Conservation (phyloP, 2,113 vertebrate genomes). For the Ramphastos sulfuratus region DNA sequence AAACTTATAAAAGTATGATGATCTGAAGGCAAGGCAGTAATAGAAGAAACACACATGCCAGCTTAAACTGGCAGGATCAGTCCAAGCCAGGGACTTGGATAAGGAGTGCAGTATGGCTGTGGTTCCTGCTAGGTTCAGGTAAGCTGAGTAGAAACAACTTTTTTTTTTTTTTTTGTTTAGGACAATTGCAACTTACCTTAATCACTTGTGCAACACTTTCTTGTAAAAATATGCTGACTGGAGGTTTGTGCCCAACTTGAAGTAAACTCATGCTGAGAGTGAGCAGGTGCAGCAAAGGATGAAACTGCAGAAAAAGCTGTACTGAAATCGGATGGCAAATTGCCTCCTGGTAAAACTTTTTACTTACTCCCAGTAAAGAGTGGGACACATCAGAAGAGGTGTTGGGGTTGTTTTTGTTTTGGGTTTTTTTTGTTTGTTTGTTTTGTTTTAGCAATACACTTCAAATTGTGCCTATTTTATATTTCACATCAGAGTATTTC, state of each 20-base stretch:
- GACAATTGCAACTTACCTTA: neutral
- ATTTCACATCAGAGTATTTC: neutral
- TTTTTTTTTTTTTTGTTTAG: neutral
- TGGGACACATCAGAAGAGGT: neutral
- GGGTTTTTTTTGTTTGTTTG: no score
- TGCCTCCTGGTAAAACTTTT: neutral
- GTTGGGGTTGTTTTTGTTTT: neutral
- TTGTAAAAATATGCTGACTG: neutral
- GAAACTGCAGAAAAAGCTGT: neutral
- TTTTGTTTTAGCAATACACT: neutral
- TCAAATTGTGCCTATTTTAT: constrained; percentile 4
- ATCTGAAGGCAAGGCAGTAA: neutral
- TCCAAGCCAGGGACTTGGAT: no score
- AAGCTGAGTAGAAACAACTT: neutral
- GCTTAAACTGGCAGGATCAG: neutral
- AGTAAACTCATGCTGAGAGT: neutral
- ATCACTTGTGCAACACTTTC: neutral
- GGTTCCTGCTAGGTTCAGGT: neutral
- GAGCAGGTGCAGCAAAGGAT: neutral
- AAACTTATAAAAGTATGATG: neutral
- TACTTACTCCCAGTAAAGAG: neutral
- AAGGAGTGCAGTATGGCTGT: neutral
- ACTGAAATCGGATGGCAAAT: neutral
- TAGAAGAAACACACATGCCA: neutral
- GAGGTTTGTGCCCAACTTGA: neutral